Evolutionary conservation across 2,113 vertebrate species (phyloP), one percentile per base, ranked within the genome.

Genomic region (Macrotus californicus): DNA sequence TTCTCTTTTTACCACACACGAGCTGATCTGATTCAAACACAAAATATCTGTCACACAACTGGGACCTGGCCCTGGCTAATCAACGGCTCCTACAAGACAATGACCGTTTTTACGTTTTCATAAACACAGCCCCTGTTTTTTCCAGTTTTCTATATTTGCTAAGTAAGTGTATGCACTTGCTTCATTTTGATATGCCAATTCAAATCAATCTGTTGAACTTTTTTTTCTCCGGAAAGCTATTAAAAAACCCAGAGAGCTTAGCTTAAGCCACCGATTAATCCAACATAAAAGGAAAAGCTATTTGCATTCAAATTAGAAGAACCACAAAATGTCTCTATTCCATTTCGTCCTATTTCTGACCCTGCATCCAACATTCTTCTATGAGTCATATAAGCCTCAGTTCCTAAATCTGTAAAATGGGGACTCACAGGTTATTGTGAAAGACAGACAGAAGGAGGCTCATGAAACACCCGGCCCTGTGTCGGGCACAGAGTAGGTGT

Each of bases 261-360:
- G 80, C 92, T 66, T 82, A 98, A 92, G 41, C 89, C 39, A 86
- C 18, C 85, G 84, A 96, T 87, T 94, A 93, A 93, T 77, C 64
- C 94, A 96, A 97, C 61, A 72, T 94, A 85, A 97, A 87, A 80
- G 88, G 69, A 93, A 93, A 95, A 50, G 19, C 15, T 43, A 95
- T 97, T 89, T 69, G 66, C 66, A 96, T 85, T 94, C 82, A 94
- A 80, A 93, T 67, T 39, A 90, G 72, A 92, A 36, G 29, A 91
- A 81, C 36, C 82, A 56, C 2, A 2, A 93, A 93, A 94, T 34
- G 26, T 94, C 91, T 97, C 82, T 93, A 86, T 96, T 70, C 50
- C 24, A 59, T 59, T 70, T 86, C 34, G 11, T 50, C 64, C 73
- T 73, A 46, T 61, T 50, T 54, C 21, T 52, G 39, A 67, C 46